These are phyloP conservation scores for Ceratina australensis DNA, from an alignment of 1,140 invertebrate genomes.

Conservation along the genomic window DNA sequence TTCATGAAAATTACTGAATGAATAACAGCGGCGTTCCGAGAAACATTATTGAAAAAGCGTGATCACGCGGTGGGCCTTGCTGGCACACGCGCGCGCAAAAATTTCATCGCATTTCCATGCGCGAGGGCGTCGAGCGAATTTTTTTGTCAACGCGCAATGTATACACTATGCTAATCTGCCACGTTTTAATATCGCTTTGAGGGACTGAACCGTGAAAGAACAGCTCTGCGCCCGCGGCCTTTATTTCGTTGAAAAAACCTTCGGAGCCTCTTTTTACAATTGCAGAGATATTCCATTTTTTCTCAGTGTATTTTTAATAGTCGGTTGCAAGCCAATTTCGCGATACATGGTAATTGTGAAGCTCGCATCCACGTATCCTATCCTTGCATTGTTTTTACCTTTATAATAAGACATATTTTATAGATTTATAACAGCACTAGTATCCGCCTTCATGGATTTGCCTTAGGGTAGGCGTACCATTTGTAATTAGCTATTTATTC, in stretches of 20 bases:
- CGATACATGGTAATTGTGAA: too few relatives aligned
- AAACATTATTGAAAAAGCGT: conserved; percentile 14
- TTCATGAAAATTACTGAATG: background rate
- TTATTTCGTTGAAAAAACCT: background rate
- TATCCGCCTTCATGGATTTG: too few relatives aligned
- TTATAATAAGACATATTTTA: too few relatives aligned
- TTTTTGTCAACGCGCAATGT: background rate
- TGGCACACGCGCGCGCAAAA: background rate
- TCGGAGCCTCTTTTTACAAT: too few relatives aligned
- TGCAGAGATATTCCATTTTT: too few relatives aligned
- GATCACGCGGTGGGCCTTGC: background rate
- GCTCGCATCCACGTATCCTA: too few relatives aligned
- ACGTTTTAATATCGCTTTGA: conserved; percentile 27
- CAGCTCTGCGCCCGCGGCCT: background rate
- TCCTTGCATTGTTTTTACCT: too few relatives aligned
- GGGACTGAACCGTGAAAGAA: conserved; percentile 5
- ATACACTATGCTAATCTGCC: background rate
- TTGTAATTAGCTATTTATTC: too few relatives aligned
- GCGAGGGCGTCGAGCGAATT: background rate
- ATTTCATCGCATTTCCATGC: conserved; percentile 25
- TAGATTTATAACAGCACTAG: too few relatives aligned
- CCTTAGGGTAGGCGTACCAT: too few relatives aligned
- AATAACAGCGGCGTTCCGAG: background rate
- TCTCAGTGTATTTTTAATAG: too few relatives aligned
- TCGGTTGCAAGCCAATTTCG: too few relatives aligned